Conservation (phyloP, 2,888 invertebrate species). For the Melolontha melolontha region DNA sequence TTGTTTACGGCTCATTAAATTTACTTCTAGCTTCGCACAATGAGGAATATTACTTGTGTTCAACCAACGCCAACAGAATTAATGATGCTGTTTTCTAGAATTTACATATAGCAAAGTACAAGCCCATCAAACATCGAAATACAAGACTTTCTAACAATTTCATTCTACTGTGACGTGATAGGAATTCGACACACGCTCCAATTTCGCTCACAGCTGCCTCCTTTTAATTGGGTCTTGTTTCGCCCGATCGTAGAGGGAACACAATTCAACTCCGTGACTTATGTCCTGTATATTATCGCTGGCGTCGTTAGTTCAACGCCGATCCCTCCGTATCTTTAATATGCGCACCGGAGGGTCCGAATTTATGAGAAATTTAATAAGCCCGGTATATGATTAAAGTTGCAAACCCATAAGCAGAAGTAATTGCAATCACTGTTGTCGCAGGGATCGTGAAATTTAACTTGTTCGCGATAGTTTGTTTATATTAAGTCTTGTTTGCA, state of each 20-base stretch:
- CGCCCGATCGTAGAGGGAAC: conserved; percentile 3
- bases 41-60: too few species aligned
- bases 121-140: too few species aligned
- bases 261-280: conserved; percentile 18
- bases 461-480: conserved; percentile 1
- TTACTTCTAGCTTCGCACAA: too few species aligned
- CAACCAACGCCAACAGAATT: too few species aligned
- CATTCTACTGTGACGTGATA: conserved; percentile 4
- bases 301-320: not conserved
- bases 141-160: too few species aligned
- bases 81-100: too few species aligned
- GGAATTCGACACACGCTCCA: conserved; percentile 33
- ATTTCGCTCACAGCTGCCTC: conserved; percentile 31
- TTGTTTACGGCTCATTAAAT: too few species aligned
- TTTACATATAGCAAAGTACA: too few species aligned
- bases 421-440: conserved; percentile 18
- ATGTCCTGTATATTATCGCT: conserved; percentile 29
- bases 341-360: conserved; percentile 16
- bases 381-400: conserved; percentile 18
- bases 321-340: conserved; percentile 11
- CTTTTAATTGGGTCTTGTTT: conserved; percentile 32
- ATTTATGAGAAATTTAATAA: conserved; percentile 32
- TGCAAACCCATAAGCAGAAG: conserved; percentile 6
- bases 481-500: too few species aligned
- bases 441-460: not conserved